phyloP scores from a whole-genome alignment of 2,113 vertebrate species.

The Hypanus sabinus region DNA sequence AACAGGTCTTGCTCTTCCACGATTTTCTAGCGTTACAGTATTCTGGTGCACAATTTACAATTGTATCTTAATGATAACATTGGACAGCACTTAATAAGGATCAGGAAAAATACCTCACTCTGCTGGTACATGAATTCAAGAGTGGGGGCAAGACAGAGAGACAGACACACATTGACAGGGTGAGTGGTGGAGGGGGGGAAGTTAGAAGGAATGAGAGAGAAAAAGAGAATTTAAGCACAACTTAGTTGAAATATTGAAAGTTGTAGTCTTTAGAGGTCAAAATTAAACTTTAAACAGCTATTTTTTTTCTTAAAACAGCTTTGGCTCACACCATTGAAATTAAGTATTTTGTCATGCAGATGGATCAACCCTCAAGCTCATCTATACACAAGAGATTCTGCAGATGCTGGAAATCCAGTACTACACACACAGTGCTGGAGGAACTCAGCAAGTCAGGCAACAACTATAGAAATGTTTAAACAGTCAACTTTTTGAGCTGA shows the following conservation, averaged over 20 bases:
- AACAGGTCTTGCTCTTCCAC: too few relatives aligned
- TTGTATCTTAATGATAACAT: background rate
- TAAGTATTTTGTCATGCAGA: background rate
- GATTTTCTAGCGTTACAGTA: too few relatives aligned
- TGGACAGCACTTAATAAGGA: background rate
- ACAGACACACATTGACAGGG: too few relatives aligned
- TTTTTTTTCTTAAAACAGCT: background rate
- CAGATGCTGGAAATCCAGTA: too few relatives aligned
- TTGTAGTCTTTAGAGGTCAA: background rate
- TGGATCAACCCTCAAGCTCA: background rate
- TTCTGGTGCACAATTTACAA: background rate
- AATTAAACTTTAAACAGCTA: background rate
- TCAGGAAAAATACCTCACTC: background rate
- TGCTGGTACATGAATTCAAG: background rate
- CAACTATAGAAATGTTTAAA: too few relatives aligned
- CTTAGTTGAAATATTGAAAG: background rate
- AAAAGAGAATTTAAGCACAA: background rate
- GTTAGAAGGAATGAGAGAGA: background rate
- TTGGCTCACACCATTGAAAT: background rate
- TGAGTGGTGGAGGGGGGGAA: too few relatives aligned
- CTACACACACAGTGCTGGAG: too few relatives aligned
- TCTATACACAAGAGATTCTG: too few relatives aligned
- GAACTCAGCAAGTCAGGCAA: too few relatives aligned
- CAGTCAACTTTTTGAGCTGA: too few relatives aligned
- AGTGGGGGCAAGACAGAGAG: background rate